Conservation (phyloP, 1,140 invertebrate genomes). For the Cecropterus lyciades region DNA sequence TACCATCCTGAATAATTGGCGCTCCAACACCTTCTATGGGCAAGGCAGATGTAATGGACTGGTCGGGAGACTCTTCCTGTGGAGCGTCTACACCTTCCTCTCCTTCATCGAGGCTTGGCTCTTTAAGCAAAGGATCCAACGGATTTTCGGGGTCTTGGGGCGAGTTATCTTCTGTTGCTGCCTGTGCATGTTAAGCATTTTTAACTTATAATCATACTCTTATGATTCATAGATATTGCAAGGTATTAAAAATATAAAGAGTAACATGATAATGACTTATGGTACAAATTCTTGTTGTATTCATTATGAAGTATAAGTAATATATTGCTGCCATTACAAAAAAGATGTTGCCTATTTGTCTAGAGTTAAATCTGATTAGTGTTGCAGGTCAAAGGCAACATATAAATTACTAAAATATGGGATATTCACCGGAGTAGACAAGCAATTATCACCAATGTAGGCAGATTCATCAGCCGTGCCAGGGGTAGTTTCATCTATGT, state of each 20-base stretch:
- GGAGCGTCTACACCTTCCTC: constrained; percentile 56
- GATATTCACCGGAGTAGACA: constrained; percentile 78
- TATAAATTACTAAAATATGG: not conserved
- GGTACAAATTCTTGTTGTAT: no score
- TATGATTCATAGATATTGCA: no score
- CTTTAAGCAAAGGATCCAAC: constrained; percentile 69
- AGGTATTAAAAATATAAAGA: no score
- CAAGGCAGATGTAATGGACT: constrained; percentile 79
- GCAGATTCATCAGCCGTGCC: constrained; percentile 72
- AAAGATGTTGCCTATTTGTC: no score
- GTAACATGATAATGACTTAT: no score
- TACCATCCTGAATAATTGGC: constrained; percentile 73
- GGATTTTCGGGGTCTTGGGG: constrained; percentile 69
- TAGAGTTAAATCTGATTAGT: no score
- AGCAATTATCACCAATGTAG: constrained; percentile 81
- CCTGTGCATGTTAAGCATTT: no score
- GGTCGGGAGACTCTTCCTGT: constrained; percentile 80
- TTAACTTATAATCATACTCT: no score
- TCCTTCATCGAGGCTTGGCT: constrained; percentile 59
- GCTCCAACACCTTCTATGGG: constrained; percentile 71
- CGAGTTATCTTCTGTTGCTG: constrained; percentile 73
- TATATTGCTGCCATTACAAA: no score
- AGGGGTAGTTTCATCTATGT: constrained; percentile 74
- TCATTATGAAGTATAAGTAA: no score
- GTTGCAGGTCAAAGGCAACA: no score